phyloP scores from a whole-genome alignment of 37 sponge, comb jelly and placozoan genomes.

The Halichondria panicea region DNA sequence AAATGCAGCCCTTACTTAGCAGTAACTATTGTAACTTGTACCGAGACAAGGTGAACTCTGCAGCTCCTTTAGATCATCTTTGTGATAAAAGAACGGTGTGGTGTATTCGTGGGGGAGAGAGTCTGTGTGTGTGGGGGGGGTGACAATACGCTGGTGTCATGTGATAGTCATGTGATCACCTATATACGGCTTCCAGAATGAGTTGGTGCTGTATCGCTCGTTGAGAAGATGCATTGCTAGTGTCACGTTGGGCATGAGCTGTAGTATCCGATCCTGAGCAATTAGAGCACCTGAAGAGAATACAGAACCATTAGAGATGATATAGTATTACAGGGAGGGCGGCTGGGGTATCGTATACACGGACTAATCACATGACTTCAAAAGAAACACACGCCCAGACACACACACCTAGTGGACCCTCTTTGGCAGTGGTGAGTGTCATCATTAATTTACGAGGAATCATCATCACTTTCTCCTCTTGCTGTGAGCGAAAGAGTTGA shows the following conservation, averaged over 20 bases:
- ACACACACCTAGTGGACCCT: conserved; percentile 39
- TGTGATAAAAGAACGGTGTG: conserved; percentile 67
- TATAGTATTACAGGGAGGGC: not conserved
- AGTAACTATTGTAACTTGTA: conserved; percentile 7
- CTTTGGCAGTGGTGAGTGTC: conserved; percentile 29
- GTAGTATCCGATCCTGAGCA: conserved; percentile 44
- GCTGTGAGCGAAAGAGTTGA: no score
- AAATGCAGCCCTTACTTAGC: not conserved
- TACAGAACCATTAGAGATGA: not conserved
- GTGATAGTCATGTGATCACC: conserved; percentile 29
- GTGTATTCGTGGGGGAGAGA: conserved; percentile 56
- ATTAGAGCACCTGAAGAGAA: conserved; percentile 43
- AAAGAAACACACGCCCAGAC: not conserved
- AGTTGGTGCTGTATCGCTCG: conserved; percentile 40
- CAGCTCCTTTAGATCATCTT: conserved; percentile 54
- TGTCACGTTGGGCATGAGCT: conserved; percentile 71
- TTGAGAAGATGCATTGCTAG: conserved; percentile 70
- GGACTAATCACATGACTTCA: no score
- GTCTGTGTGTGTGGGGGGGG: conserved; percentile 34
- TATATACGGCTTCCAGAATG: conserved; percentile 85
- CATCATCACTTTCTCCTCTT: conserved; percentile 43
- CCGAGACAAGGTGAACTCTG: conserved; percentile 59
- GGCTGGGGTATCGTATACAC: not conserved
- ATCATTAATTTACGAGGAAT: conserved; percentile 71
- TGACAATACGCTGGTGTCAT: not conserved